Evolutionary conservation across 1,140 invertebrate species (phyloP).

Genomic region (Plutomurus gul): DNA sequence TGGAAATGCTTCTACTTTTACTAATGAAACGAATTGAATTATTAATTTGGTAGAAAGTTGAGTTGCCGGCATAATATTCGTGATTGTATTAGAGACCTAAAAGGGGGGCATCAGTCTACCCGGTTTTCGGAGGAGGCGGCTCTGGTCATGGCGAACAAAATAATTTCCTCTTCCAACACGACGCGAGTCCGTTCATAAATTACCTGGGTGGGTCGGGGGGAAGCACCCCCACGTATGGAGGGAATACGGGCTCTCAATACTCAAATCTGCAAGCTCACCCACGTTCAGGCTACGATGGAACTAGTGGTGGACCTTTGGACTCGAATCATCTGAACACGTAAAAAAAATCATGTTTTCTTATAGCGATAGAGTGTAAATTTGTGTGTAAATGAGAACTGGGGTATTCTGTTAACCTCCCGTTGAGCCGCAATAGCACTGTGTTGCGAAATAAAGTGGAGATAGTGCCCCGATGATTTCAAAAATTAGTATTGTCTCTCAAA

Average conservation of each 20-base stretch:
- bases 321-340: not conserved
- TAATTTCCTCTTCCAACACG: not conserved
- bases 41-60: not conserved
- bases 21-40: too few species aligned
- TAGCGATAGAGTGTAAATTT: too few species aligned
- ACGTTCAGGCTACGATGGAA: not conserved
- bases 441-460: too few species aligned
- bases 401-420: too few species aligned
- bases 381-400: too few species aligned
- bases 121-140: constrained; percentile 5
- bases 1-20: too few species aligned
- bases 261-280: not conserved
- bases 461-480: too few species aligned
- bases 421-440: too few species aligned
- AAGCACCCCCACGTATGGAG: not conserved
- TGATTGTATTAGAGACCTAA: not conserved
- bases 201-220: not conserved
- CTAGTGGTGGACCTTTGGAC: not conserved
- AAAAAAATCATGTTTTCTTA: too few species aligned
- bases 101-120: constrained; percentile 29
- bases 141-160: not conserved
- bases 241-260: not conserved
- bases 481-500: too few species aligned
- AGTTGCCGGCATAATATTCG: not conserved
- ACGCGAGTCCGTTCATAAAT: constrained; percentile 7